Conservation (phyloP, 1,140 invertebrate genomes). For the Drosophila orena region DNA sequence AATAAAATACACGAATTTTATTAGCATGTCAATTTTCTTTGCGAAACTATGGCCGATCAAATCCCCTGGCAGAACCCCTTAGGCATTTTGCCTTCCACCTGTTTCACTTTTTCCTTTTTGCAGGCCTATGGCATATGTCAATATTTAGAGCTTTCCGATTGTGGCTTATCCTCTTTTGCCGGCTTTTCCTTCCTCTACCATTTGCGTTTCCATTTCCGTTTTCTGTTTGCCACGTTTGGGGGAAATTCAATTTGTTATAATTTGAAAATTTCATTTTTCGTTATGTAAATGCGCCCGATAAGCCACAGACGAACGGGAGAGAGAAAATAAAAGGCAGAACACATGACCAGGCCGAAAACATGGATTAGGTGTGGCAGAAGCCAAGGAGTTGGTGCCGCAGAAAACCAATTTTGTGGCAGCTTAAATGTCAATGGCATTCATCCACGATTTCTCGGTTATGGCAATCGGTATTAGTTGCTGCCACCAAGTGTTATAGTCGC, state of each 20-base stretch:
- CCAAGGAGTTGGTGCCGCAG: constrained; percentile 28
- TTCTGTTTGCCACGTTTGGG: constrained; percentile 6
- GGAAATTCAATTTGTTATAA: constrained; percentile 81
- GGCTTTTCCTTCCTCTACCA: background rate
- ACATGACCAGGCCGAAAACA: constrained; percentile 34
- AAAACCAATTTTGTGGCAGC: constrained; percentile 80
- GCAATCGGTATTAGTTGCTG: constrained; percentile 46
- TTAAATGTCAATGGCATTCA: constrained; percentile 72
- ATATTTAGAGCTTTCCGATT: constrained; percentile 23
- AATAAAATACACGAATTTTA: constrained; percentile 6
- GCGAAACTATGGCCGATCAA: constrained; percentile 7
- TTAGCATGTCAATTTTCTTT: constrained; percentile 11
- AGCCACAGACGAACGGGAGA: constrained; percentile 41
- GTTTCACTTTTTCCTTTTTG: background rate
- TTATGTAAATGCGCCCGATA: constrained; percentile 74
- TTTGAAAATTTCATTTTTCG: constrained; percentile 80
- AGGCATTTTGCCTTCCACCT: constrained; percentile 13
- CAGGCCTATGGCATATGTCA: constrained; percentile 45
- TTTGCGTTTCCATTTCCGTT: background rate
- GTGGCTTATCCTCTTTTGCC: constrained; percentile 14
- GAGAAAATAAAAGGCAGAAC: background rate
- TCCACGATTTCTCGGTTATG: constrained; percentile 45
- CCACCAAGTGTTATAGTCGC: constrained; percentile 27
- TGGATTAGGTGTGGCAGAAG: constrained; percentile 19
- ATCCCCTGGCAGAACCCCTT: constrained; percentile 22